A percentile compares a stretch with the other conserved stretches of the same genome.
Evolutionary conservation across 2,113 vertebrate species (phyloP).

Genomic region (Chionodraco myersi): DNA sequence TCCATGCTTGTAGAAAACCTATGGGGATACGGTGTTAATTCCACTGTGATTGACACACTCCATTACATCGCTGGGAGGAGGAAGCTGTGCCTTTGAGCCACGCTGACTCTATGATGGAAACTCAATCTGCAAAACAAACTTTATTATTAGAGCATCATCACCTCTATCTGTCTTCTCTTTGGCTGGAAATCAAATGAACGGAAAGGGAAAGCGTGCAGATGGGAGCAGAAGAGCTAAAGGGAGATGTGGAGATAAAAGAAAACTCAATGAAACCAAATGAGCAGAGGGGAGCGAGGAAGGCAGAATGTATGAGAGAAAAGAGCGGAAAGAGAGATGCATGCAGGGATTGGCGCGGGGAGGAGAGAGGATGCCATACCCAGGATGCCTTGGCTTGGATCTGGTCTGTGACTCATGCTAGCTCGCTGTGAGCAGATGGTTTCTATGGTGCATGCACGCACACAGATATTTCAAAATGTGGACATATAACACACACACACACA

Average conservation of each 20-base stretch:
- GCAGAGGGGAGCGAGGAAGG: constrained; percentile 31
- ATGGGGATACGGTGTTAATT: constrained; percentile 35
- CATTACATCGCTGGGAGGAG: constrained; percentile 31
- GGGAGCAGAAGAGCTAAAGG: constrained; percentile 1
- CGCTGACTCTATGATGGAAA: constrained; percentile 47
- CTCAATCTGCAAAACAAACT: constrained; percentile 65
- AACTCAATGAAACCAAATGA: constrained; percentile 54
- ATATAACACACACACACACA: too few relatives aligned
- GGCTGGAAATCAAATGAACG: constrained; percentile 29
- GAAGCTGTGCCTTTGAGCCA: constrained; percentile 55
- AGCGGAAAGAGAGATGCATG: constrained; percentile 31
- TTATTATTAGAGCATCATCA: constrained; percentile 30
- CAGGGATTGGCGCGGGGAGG: constrained; percentile 40
- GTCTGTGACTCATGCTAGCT: constrained; percentile 76
- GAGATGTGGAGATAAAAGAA: constrained; percentile 23
- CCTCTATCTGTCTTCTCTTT: constrained; percentile 27
- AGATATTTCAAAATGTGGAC: constrained; percentile 8
- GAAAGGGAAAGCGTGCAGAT: background rate
- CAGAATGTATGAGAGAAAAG: constrained; percentile 7
- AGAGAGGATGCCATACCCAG: constrained; percentile 67
- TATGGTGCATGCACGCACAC: constrained; percentile 54
- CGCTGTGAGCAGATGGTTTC: constrained; percentile 80
- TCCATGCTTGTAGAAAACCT: constrained; percentile 16
- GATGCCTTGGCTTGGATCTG: constrained; percentile 75
- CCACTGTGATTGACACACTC: constrained; percentile 60